A percentile compares a stretch with the other conserved stretches of the same genome.
phyloP scores from a whole-genome alignment of 1,140 invertebrate genomes.

The Drosophila erecta region DNA sequence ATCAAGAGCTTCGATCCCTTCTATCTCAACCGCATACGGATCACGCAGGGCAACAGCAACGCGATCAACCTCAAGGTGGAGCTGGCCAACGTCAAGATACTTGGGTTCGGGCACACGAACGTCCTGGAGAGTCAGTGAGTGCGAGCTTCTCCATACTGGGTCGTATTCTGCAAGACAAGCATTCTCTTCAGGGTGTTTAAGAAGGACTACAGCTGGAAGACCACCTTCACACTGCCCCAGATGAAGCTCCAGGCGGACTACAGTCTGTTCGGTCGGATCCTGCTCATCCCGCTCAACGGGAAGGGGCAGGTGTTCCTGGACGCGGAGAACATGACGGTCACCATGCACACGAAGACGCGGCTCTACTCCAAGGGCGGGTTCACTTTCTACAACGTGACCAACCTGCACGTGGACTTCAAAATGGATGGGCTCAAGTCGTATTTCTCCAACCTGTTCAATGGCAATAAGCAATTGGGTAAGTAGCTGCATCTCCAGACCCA shows the following conservation, averaged over 20 bases:
- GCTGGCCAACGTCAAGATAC: slow-evolving; percentile 87
- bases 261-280: slow-evolving; percentile 88
- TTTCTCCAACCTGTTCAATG: slow-evolving; percentile 81
- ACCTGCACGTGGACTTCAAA: slow-evolving; percentile 73
- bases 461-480: slow-evolving; percentile 80
- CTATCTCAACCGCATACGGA: slow-evolving; percentile 87
- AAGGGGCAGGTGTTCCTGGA: slow-evolving; percentile 89
- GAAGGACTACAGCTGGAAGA: slow-evolving; percentile 88
- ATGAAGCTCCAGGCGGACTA: slow-evolving; percentile 89
- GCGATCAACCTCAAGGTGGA: slow-evolving; percentile 89
- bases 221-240: slow-evolving; percentile 87
- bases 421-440: slow-evolving; percentile 76
- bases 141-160: background rate
- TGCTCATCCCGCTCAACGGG: slow-evolving; percentile 89
- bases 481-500: background rate
- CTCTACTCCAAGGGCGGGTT: slow-evolving; percentile 87
- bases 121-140: slow-evolving; percentile 87
- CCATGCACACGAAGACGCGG: slow-evolving; percentile 87
- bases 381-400: slow-evolving; percentile 88
- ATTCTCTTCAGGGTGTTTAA: slow-evolving; percentile 85
- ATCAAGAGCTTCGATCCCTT: slow-evolving; percentile 88
- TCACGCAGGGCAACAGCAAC: slow-evolving; percentile 88
- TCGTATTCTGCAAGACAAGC: background rate
- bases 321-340: slow-evolving; percentile 86
- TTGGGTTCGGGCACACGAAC: slow-evolving; percentile 87